Conservation (phyloP, 2,797 vertebrate species). For the Danio choprae region DNA sequence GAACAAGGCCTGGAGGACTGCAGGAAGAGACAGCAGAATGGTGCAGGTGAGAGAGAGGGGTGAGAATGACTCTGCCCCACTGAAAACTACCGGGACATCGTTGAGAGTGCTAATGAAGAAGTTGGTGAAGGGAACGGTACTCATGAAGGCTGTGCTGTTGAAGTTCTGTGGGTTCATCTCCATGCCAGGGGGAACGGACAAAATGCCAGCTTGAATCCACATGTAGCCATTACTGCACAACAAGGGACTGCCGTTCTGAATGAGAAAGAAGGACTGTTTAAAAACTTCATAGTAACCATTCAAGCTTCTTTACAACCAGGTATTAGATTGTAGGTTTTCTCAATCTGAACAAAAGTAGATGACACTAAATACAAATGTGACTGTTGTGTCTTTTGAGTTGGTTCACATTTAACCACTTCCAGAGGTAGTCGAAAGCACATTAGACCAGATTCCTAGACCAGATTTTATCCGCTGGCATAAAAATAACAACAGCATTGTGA, state of each 20-base stretch:
- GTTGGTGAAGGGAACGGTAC: not conserved
- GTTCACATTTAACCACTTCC: too few species aligned
- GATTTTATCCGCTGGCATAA: too few species aligned
- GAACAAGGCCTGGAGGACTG: conserved; percentile 27
- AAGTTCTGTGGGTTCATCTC: not conserved
- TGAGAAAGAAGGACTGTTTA: conserved; percentile 3
- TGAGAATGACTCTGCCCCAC: not conserved
- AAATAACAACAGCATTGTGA: too few species aligned
- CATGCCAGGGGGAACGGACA: conserved; percentile 10
- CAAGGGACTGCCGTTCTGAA: conserved; percentile 53
- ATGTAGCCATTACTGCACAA: conserved; percentile 18
- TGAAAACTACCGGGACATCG: not conserved
- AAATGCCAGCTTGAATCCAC: conserved; percentile 52
- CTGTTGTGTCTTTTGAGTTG: too few species aligned
- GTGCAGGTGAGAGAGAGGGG: conserved; percentile 32
- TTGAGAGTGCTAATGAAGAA: not conserved
- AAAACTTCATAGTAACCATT: not conserved
- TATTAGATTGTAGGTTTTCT: too few species aligned
- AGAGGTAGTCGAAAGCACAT: too few species aligned
- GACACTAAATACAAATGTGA: too few species aligned
- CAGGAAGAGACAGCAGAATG: conserved; percentile 39
- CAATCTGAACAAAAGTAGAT: too few species aligned
- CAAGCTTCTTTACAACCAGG: too few species aligned
- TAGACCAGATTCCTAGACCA: too few species aligned
- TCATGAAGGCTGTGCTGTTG: conserved; percentile 16